Base-by-base conservation (phyloP, 53 echinoderm and acorn worm genomes). In the Crossaster papposus region DNA sequence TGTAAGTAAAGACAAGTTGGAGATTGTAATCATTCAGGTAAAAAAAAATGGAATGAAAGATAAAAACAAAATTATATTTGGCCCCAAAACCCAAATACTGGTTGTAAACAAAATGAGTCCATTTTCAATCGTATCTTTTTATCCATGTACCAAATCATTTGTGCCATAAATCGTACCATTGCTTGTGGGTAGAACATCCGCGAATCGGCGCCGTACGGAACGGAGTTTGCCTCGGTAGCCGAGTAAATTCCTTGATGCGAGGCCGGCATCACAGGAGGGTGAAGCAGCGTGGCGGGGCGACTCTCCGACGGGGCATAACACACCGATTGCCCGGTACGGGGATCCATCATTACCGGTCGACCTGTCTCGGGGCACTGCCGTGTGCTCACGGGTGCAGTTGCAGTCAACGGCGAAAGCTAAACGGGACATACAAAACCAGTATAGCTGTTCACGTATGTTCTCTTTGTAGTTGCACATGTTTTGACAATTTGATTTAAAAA, bases 261-360 rank as follows among this genome's bases (percentile, higher is more conserved):
- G 65, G 92, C 85, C 35, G 89, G 31, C 9, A 30, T 37, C 52
- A 26, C 29, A 83, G 93, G 5, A 7, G 44, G 44, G 44, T 44
- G 95, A 24, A 95, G 90, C 54, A 95, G 81, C 76, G 95, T 90
- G 29, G 94, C 84, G 2, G 95, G 88, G 32, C 95, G 88, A 81
- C 74, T 93, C 80, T 93, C 95, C 4, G 91, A 64, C 72, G 92
- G 92, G 53, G 93, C 82, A 75, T 93, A 95, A 36, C 95, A 95
- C 51, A 95, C 95, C 22, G 93, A 80, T 54, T 89, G 89, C 64
- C 80, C 89, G 79, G 89, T 89, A 70, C 91, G 77, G 30, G 89
- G 89, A 51, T 89, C 89, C 23, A 70, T 12, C 51, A 89, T 50
- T 53, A 89, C 80, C 52, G 89, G 70, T 79, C 89, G 89, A 30